Base-by-base conservation (phyloP, 53 echinoderm and acorn worm genomes). In the Luidia sarsii region DNA sequence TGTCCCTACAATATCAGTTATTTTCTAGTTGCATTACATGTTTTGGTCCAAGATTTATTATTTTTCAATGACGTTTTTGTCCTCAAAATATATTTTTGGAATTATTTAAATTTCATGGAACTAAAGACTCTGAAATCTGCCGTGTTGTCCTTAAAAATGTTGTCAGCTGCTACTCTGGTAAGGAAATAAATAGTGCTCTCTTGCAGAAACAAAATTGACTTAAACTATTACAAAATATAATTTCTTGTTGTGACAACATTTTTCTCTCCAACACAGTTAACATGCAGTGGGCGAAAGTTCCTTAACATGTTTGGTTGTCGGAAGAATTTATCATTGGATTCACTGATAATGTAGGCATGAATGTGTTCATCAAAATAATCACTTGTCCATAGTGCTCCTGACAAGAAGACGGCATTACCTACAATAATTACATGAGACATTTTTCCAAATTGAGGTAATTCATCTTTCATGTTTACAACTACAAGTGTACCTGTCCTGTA, bases 401-500 rank as follows among this genome's bases (percentile, higher is more conserved):
- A 27, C 9, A 73, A 34, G 31, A 68, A 14, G 33, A 73, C 56
- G 35, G 24, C 56, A 34, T 55, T 34, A 14, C 56, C 74, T 10
- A 73, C 74, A 33, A 73, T 73, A 31, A 73, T 57, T 25, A 25
- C 20, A 29, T 54, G 29, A 10, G 74, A 37, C 24, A 73, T 57
- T 19, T 55, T 55, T 14, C 57, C 74, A 73, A 68, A 24, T 22
- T 75, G 60, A 2, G 67, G 64, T 18, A 67, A 6, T 57, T 85
- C 84, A 39, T 85, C 85, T 4, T 49, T 20, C 39, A 85, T 80
- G 19, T 33, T 56, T 31, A 71, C 50, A 0, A 39, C 80, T 18
- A 80, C 80, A 30, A 80, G 70, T 53, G 70, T 71, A 23, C 80
- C 85, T 48, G 52, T 39, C 30, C 85, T 35, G 64, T 85, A 89